phyloP scores from a whole-genome alignment of 1,140 invertebrate genomes.

The Lepidotrigona ventralis region DNA sequence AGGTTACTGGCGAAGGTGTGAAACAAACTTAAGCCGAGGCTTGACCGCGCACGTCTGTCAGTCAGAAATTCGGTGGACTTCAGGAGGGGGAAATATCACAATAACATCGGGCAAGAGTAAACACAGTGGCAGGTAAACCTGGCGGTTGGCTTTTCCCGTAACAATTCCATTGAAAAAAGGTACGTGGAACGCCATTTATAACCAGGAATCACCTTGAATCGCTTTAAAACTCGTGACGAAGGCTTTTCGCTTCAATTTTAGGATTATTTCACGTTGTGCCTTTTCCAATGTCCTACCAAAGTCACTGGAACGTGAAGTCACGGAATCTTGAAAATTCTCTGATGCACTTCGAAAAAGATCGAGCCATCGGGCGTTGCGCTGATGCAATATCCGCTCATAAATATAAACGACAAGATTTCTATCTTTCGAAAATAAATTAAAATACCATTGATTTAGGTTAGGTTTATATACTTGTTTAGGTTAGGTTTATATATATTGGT shows the following conservation, averaged over 20 bases:
- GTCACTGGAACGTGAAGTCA: too few relatives aligned
- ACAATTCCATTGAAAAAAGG: constrained; percentile 25
- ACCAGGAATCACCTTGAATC: background rate
- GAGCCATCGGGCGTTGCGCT: too few relatives aligned
- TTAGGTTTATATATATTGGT: too few relatives aligned
- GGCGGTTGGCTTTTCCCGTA: constrained; percentile 27
- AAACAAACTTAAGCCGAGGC: background rate
- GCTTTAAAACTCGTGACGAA: background rate
- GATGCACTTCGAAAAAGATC: too few relatives aligned
- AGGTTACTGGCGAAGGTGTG: background rate
- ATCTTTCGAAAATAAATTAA: too few relatives aligned
- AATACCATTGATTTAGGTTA: too few relatives aligned
- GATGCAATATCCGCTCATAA: too few relatives aligned
- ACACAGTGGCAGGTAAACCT: constrained; percentile 49
- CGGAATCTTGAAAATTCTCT: too few relatives aligned
- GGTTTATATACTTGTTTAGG: too few relatives aligned
- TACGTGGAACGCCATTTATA: background rate
- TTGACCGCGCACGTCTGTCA: background rate
- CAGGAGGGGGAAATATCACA: constrained; percentile 15
- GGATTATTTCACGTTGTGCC: too few relatives aligned
- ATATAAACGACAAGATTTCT: too few relatives aligned
- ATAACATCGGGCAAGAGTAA: constrained; percentile 32
- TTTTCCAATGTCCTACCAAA: too few relatives aligned
- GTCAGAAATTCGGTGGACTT: constrained; percentile 32
- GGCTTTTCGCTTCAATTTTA: background rate